Evolutionary conservation across 2,113 vertebrate genomes (phyloP).

Genomic region (Apteryx owenii): DNA sequence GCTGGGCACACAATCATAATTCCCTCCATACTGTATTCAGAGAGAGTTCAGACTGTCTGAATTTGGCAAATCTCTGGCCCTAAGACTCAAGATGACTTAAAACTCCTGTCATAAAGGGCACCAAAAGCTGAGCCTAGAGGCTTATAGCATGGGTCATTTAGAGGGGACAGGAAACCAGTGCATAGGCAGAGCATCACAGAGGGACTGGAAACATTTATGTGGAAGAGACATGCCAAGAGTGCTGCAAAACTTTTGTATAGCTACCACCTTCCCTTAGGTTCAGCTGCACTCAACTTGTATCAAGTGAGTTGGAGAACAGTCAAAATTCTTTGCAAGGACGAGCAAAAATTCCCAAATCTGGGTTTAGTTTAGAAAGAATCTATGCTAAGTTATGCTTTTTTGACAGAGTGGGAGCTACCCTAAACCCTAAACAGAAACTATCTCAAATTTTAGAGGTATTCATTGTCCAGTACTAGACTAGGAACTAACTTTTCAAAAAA

Average conservation of each 20-base stretch:
- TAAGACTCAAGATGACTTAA: neutral
- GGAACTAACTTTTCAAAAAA: neutral
- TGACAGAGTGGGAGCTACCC: neutral
- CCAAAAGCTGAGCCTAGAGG: neutral
- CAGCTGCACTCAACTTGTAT: neutral
- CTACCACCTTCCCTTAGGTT: neutral
- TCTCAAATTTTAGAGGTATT: neutral
- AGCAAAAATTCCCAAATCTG: neutral
- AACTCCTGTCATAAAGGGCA: neutral
- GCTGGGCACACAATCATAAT: neutral
- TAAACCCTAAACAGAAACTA: neutral
- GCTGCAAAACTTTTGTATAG: rapidly evolving
- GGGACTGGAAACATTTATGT: neutral
- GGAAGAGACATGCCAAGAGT: neutral
- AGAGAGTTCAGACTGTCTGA: neutral
- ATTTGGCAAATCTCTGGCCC: neutral
- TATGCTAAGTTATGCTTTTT: neutral
- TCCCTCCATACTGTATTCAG: neutral
- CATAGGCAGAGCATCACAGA: neutral
- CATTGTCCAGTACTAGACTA: neutral
- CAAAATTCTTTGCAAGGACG: neutral
- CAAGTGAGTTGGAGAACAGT: neutral
- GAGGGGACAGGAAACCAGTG: no score
- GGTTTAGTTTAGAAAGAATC: neutral
- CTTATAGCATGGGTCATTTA: neutral